These are phyloP conservation scores for Drosophila prostipennis DNA, from an alignment of 2,888 invertebrate genomes.

Conservation along the genomic window DNA sequence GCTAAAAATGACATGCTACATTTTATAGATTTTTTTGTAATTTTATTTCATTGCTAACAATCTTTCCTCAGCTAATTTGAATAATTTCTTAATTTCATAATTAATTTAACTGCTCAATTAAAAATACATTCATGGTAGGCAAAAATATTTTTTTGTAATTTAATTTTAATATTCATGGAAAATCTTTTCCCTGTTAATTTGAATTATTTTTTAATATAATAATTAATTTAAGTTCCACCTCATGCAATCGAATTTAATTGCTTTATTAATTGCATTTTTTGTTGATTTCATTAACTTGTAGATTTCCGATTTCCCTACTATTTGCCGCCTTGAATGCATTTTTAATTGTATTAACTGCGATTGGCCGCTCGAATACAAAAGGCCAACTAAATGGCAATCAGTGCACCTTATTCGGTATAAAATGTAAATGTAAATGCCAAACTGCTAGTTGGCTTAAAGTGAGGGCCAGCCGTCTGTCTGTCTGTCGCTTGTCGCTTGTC, in stretches of 20 bases:
- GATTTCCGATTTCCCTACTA: neutral
- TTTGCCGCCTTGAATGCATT: neutral
- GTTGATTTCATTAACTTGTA: neutral
- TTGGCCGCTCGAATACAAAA: neutral
- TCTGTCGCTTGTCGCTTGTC: neutral
- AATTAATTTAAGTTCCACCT: neutral
- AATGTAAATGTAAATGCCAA: constrained; percentile 1
- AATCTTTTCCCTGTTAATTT: neutral
- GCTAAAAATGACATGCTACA: no score
- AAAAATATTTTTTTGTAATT: no score
- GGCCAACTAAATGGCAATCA: constrained; percentile 42
- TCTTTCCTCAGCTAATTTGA: no score
- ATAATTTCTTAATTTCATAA: no score
- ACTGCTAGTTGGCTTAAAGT: constrained; percentile 1
- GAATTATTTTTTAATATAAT: neutral
- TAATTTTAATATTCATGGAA: no score
- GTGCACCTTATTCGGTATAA: constrained; percentile 1
- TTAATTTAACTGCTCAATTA: no score
- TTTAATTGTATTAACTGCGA: neutral
- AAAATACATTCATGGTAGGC: no score
- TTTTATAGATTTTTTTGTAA: no score
- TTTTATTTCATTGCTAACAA: no score
- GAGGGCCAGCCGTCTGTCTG: neutral
- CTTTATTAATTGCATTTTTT: neutral
- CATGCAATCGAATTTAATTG: neutral